Conservation (phyloP, 1,140 invertebrate genomes). For the Semibalanus balanoides region DNA sequence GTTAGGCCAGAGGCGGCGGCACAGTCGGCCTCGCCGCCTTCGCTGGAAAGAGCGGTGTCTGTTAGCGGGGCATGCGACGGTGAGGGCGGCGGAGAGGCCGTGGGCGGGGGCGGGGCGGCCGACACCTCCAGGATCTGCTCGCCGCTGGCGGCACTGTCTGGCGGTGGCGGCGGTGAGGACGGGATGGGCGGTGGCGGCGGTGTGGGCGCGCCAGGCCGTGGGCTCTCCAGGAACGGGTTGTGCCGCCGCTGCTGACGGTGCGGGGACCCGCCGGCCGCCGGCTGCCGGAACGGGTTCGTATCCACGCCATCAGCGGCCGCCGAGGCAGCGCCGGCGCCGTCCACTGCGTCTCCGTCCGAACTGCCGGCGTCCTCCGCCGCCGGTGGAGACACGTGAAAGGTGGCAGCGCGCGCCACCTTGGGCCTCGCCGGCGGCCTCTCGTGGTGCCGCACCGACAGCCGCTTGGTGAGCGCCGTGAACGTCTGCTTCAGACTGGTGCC, state of each 20-base stretch:
- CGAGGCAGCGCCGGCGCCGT: background rate
- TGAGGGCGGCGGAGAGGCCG: too few species aligned
- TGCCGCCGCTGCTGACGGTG: background rate
- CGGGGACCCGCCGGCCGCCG: background rate
- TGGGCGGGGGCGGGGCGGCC: too few species aligned
- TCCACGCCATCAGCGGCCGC: background rate
- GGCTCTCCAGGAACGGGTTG: background rate
- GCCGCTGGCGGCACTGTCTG: background rate
- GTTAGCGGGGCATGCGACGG: background rate
- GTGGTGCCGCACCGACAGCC: background rate
- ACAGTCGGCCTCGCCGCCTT: background rate
- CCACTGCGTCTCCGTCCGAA: too few species aligned
- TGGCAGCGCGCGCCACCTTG: background rate
- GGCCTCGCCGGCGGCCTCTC: background rate
- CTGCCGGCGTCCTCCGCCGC: background rate
- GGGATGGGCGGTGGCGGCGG: background rate
- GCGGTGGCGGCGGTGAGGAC: background rate
- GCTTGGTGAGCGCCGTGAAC: background rate
- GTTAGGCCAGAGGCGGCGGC: too few species aligned
- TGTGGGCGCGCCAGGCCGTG: background rate
- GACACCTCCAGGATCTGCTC: background rate
- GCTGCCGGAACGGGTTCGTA: background rate
- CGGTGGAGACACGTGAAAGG: background rate
- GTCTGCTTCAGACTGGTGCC: constrained; percentile 1
- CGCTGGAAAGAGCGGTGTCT: background rate